A percentile compares a stretch with the other conserved stretches of the same genome.
Conservation (phyloP, 92 coral and sea anemone genomes). For the Bergia sp. region DNA sequence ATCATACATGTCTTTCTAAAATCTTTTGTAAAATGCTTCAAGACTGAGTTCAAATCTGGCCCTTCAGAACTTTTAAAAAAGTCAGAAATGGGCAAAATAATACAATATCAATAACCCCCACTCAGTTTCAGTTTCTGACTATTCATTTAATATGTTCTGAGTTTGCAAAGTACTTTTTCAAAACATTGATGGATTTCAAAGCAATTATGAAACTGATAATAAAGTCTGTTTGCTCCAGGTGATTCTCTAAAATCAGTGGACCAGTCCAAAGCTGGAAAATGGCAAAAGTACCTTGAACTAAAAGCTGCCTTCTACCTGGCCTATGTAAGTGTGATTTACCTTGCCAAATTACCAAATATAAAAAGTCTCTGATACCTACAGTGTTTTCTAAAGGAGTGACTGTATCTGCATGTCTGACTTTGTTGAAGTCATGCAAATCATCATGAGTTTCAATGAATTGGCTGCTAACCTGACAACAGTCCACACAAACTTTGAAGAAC, state of each 20-base stretch:
- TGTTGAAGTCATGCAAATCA: too few relatives aligned
- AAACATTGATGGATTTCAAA: too few relatives aligned
- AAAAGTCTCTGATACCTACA: too few relatives aligned
- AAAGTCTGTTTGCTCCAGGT: slow-evolving; percentile 48
- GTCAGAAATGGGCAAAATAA: too few relatives aligned
- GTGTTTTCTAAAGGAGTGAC: neutral
- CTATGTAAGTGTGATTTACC: slow-evolving; percentile 64
- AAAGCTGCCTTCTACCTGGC: slow-evolving; percentile 92
- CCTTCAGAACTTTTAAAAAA: too few relatives aligned
- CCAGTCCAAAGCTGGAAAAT: slow-evolving; percentile 89
- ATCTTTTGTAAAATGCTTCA: neutral
- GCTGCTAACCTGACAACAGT: neutral
- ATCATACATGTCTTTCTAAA: neutral
- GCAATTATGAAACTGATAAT: neutral
- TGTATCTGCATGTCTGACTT: neutral
- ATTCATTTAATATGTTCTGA: too few relatives aligned
- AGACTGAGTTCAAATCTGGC: neutral
- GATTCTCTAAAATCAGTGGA: slow-evolving; percentile 90
- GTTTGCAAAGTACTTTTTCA: too few relatives aligned
- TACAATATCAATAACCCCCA: too few relatives aligned
- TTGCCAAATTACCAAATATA: neutral
- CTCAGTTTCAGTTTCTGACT: too few relatives aligned
- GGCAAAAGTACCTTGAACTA: slow-evolving; percentile 95
- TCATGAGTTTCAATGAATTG: too few relatives aligned
- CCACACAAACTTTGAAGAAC: neutral